phyloP scores from a whole-genome alignment of 2,797 vertebrate species.

The Acanthornis magna region DNA sequence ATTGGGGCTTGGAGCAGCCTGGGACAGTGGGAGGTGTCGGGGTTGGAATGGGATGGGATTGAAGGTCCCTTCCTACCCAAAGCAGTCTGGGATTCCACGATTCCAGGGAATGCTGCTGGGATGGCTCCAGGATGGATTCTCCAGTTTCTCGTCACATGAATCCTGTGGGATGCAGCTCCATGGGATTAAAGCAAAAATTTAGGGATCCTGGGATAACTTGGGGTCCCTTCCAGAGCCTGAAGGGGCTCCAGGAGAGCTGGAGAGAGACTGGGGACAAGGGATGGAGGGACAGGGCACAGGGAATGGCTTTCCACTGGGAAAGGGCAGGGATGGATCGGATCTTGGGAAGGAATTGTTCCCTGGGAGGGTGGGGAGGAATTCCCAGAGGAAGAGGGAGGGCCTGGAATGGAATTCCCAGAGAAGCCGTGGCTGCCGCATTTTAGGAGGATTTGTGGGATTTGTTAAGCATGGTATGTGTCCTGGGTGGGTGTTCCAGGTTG shows the following conservation, averaged over 20 bases:
- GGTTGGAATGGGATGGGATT: not conserved
- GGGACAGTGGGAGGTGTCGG: accelerated
- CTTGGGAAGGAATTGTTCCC: not conserved
- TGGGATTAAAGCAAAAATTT: not conserved
- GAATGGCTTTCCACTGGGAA: not conserved
- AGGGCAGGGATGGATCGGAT: too few relatives aligned
- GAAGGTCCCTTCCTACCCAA: accelerated
- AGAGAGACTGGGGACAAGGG: not conserved
- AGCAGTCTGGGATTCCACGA: accelerated
- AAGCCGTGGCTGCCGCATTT: too few relatives aligned
- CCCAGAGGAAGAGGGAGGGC: too few relatives aligned
- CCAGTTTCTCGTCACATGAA: not conserved
- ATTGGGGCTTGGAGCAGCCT: not conserved
- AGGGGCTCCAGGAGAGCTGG: not conserved
- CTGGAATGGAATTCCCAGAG: not conserved
- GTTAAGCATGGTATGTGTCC: accelerated
- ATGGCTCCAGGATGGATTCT: not conserved
- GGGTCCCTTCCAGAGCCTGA: accelerated
- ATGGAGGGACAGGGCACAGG: accelerated
- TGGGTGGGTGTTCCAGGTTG: not conserved
- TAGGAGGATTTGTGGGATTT: not conserved
- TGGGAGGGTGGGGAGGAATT: too few relatives aligned
- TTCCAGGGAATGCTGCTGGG: not conserved
- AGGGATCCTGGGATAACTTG: accelerated
- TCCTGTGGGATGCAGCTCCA: not conserved